Conservation (phyloP, 30 jellyfish, hydroid and myxozoan species). For the Thelohanellus kitauei region DNA sequence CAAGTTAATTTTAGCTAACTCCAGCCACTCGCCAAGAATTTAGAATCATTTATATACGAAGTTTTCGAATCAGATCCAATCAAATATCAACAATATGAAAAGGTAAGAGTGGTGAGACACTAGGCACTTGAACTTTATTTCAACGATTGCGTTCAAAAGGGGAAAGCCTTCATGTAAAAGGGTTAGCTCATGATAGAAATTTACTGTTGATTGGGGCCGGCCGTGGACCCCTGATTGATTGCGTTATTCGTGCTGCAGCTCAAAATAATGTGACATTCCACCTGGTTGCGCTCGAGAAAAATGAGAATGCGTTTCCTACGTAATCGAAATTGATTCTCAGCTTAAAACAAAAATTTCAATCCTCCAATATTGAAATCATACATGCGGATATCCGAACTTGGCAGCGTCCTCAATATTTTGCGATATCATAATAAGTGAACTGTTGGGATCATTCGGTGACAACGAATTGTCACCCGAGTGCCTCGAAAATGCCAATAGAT, state of each 20-base stretch:
- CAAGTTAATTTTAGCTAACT: constrained; percentile 12
- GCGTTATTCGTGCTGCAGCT: constrained; percentile 41
- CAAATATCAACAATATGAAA: constrained; percentile 36
- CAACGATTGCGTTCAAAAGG: background rate
- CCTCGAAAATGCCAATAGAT: constrained; percentile 60
- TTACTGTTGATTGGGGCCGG: constrained; percentile 96
- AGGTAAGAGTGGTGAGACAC: constrained; percentile 3
- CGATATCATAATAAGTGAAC: constrained; percentile 83
- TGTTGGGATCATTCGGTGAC: constrained; percentile 89
- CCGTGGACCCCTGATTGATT: constrained; percentile 80
- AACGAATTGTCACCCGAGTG: constrained; percentile 91
- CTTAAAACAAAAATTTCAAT: too few species aligned
- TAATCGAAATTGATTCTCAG: constrained; percentile 2
- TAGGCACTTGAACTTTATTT: background rate
- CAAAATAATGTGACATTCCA: constrained; percentile 34
- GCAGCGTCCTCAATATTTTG: constrained; percentile 41
- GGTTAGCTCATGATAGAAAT: constrained; percentile 16
- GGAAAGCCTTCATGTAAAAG: too few species aligned
- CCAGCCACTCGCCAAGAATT: constrained; percentile 61
- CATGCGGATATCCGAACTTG: constrained; percentile 53
- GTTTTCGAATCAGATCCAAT: constrained; percentile 76
- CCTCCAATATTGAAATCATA: constrained; percentile 26
- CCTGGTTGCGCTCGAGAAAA: constrained; percentile 72
- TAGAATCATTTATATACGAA: constrained; percentile 77
- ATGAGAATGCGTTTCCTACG: constrained; percentile 78